Base-by-base conservation (phyloP, 1,140 invertebrate species). In the Portunus trituberculatus region DNA sequence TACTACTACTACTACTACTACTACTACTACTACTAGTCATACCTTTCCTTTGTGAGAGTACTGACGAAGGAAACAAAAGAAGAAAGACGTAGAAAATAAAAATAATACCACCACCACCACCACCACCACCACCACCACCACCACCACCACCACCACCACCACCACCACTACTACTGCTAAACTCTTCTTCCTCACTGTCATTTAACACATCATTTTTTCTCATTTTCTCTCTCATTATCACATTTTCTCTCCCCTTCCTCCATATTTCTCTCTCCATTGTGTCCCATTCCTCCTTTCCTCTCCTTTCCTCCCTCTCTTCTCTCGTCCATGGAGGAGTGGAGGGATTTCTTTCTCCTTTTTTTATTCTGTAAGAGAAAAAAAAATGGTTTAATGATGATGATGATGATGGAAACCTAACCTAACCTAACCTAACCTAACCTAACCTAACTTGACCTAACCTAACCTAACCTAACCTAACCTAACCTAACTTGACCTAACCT, bases 131-230 rank as follows among this genome's bases (percentile, higher is more conserved):
- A n/a, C 67, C 20, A n/a, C 67, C 67, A 76, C n/a, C 67, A 76
- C n/a, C 67, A 76, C 67, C 67, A 76, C 67, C 67, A 76, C 67
- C 67, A 76, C 67, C 67, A 76, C n/a, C 67, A 76, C n/a, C 67
- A 76, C 67, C 67, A 76, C 67, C 67, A 76, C 67, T 20, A 76
- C 59, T 20, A 76, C 59, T 14, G 20, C 59, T 8, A 76, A 7
- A 7, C 20, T n/a, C 8, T 3, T 25, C 8, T 3, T 76, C 25
- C 6, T 76, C 67, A 76, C 67, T n/a, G 20, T n/a, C 16, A 16
- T 20, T 20, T 20, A 59, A 8, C 67, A 76, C 67, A 76, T n/a
- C 67, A 76, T 59, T 4, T 59, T 59, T 10, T 16, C 20, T 59
- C 20, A 20, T 10, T 59, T 76, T 76, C 52, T 59, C 52, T 59